Conservation (phyloP, 1,140 invertebrate genomes). For the Lordiphosa mommai region DNA sequence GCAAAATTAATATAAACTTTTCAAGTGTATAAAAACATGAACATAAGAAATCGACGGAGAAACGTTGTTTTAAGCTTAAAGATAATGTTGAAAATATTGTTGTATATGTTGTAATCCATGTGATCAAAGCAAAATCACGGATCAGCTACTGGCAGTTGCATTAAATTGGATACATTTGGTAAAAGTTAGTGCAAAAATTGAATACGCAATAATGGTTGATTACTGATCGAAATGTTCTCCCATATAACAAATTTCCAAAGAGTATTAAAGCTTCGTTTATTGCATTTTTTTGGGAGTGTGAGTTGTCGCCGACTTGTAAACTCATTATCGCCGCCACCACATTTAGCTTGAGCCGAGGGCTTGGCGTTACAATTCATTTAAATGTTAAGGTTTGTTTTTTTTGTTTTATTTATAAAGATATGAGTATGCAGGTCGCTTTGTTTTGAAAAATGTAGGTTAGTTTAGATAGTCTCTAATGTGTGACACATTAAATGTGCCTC, state of each 20-base stretch:
- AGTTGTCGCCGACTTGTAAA: neutral
- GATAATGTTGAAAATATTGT: too few species aligned
- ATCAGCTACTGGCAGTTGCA: too few species aligned
- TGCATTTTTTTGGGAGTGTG: neutral
- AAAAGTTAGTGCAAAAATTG: too few species aligned
- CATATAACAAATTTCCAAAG: too few species aligned
- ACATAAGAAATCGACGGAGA: too few species aligned
- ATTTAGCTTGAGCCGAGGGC: neutral
- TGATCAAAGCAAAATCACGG: too few species aligned
- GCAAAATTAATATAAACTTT: too few species aligned
- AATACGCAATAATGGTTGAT: too few species aligned
- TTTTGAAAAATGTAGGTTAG: constrained; percentile 2
- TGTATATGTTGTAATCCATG: too few species aligned
- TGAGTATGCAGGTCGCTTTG: constrained; percentile 5
- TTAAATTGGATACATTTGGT: too few species aligned
- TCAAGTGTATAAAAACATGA: too few species aligned
- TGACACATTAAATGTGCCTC: neutral
- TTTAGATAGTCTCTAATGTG: neutral
- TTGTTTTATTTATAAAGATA: neutral
- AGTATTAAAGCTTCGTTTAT: neutral
- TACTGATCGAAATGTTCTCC: neutral
- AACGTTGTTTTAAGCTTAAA: too few species aligned
- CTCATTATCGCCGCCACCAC: neutral
- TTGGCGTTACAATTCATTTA: neutral
- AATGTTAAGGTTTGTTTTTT: neutral